Evolutionary conservation across 2,113 vertebrate species (phyloP).

Genomic region (Anhinga rufa): DNA sequence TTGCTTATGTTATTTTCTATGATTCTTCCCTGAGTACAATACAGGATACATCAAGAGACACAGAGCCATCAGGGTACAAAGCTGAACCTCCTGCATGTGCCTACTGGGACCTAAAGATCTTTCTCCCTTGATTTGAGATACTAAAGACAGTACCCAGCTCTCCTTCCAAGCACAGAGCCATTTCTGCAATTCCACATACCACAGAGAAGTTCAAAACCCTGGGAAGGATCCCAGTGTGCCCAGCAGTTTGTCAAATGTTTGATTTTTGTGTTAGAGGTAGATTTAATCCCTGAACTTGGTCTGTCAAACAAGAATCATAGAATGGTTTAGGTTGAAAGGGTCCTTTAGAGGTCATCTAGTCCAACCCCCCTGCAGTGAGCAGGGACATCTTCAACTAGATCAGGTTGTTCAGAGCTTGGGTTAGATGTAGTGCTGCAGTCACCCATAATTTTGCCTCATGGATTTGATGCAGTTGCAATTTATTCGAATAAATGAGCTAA

Average conservation of each 20-base stretch:
- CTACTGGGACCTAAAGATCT: neutral
- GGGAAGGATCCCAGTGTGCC: neutral
- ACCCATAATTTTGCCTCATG: neutral
- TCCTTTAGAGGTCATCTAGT: too few relatives aligned
- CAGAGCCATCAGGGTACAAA: neutral
- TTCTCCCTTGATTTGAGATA: neutral
- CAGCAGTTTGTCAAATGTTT: neutral
- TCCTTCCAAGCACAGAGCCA: neutral
- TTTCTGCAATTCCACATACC: neutral
- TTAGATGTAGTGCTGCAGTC: too few relatives aligned
- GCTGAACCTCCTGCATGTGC: neutral
- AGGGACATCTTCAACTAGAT: too few relatives aligned
- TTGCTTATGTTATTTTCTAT: neutral
- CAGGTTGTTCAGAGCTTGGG: too few relatives aligned
- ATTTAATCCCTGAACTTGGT: neutral
- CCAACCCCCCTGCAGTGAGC: too few relatives aligned
- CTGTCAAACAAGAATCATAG: neutral
- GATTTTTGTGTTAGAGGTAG: neutral
- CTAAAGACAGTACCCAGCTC: accelerated
- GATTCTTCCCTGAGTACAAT: neutral
- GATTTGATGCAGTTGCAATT: neutral
- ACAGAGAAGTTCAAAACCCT: accelerated
- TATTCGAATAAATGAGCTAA: neutral
- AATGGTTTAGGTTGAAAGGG: too few relatives aligned
- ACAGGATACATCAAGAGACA: neutral